Percentiles rank a stretch among this genome's conserved stretches.
Conservation (phyloP, 1,140 invertebrate species). For the Tenebrio molitor region DNA sequence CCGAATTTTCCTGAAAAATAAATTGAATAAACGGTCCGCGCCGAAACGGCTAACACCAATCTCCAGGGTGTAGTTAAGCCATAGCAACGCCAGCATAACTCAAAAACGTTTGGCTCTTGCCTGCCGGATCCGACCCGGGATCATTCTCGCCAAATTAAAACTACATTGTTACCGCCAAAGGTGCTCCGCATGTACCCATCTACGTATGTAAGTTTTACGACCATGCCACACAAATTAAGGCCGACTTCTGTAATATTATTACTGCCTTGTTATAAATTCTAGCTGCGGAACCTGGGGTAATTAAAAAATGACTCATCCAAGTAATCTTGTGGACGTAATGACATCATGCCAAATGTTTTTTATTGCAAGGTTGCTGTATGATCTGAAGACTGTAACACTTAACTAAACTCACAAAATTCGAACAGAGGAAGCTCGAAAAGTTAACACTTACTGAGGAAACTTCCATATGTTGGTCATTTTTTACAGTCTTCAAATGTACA, state of each 20-base stretch:
- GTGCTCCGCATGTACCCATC: neutral
- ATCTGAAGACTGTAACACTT: neutral
- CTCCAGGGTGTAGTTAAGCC: slow-evolving; percentile 41
- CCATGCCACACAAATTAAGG: slow-evolving; percentile 18
- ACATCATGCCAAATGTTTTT: slow-evolving; percentile 8
- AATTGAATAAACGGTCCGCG: slow-evolving; percentile 47
- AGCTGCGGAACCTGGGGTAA: slow-evolving; percentile 16
- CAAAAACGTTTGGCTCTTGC: slow-evolving; percentile 25
- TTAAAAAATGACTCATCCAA: slow-evolving; percentile 42
- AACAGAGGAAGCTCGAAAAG: no score
- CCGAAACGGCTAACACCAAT: slow-evolving; percentile 3
- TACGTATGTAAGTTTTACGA: slow-evolving; percentile 18
- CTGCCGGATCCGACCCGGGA: neutral
- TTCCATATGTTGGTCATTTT: no score
- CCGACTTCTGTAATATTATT: slow-evolving; percentile 2
- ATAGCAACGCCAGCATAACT: slow-evolving; percentile 22
- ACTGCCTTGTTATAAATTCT: slow-evolving; percentile 27
- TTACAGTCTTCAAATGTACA: no score
- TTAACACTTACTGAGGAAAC: no score
- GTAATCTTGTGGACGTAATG: neutral
- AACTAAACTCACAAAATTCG: no score
- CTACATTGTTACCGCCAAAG: slow-evolving; percentile 8
- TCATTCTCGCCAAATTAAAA: slow-evolving; percentile 30
- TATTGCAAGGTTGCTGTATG: no score
- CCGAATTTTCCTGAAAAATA: slow-evolving; percentile 46